Conservation (phyloP, 2,888 invertebrate species). For the Polietes domitor region DNA sequence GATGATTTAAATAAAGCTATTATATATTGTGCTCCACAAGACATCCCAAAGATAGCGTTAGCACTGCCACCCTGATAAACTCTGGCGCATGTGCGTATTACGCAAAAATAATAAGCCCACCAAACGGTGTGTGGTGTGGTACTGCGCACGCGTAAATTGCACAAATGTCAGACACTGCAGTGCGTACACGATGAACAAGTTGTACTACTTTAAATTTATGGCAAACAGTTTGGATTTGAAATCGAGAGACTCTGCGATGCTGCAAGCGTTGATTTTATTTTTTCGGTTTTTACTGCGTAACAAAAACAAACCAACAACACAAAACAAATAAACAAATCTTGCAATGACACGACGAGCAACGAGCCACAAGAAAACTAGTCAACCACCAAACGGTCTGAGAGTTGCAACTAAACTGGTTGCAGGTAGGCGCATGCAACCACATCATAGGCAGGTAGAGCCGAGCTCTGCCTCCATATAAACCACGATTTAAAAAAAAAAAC, state of each 20-base stretch:
- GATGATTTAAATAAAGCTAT: not conserved
- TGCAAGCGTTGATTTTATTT: slow-evolving; percentile 33
- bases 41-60: slow-evolving; percentile 49
- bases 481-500: slow-evolving; percentile 34
- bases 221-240: slow-evolving; percentile 43
- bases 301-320: too few relatives aligned
- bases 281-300: not conserved
- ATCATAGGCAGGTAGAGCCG: slow-evolving; percentile 40
- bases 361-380: not conserved
- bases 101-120: slow-evolving; percentile 55
- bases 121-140: too few relatives aligned
- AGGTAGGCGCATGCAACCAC: slow-evolving; percentile 42
- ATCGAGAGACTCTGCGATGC: slow-evolving; percentile 46
- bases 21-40: slow-evolving; percentile 47
- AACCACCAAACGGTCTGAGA: slow-evolving; percentile 52
- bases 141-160: slow-evolving; percentile 43
- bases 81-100: slow-evolving; percentile 50
- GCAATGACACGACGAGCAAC: not conserved
- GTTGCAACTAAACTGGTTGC: slow-evolving; percentile 64
- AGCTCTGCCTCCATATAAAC: slow-evolving; percentile 44
- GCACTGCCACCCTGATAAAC: slow-evolving; percentile 7
- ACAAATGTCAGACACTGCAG: slow-evolving; percentile 20
- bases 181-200: not conserved
- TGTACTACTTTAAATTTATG: slow-evolving; percentile 44
- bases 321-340: not conserved